Conservation (phyloP, 2,888 invertebrate genomes). For the Coleophora flavipennella region DNA sequence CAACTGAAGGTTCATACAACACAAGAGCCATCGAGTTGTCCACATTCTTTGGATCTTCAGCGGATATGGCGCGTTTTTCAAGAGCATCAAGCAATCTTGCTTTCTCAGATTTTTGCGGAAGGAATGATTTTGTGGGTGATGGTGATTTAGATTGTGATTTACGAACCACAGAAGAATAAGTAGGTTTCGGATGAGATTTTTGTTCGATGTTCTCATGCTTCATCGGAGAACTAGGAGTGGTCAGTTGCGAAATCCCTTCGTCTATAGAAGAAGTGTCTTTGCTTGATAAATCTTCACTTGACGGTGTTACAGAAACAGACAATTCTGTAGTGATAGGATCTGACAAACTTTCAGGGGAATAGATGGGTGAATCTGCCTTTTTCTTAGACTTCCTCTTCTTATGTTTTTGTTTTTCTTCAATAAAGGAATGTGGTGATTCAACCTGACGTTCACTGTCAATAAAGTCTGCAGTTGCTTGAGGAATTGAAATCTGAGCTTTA, state of each 20-base stretch:
- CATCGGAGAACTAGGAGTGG: constrained; percentile 31
- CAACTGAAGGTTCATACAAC: constrained; percentile 51
- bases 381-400: constrained; percentile 55
- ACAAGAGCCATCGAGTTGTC: constrained; percentile 47
- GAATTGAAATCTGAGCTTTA: constrained; percentile 71
- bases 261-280: constrained; percentile 58
- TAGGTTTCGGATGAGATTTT: constrained; percentile 32
- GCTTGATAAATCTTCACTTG: constrained; percentile 55
- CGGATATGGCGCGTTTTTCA: constrained; percentile 51
- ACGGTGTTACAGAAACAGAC: constrained; percentile 56
- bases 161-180: constrained; percentile 65
- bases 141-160: constrained; percentile 66
- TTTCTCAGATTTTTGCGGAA: constrained; percentile 41
- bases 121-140: constrained; percentile 48
- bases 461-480: constrained; percentile 51
- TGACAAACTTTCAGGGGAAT: constrained; percentile 62
- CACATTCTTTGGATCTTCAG: constrained; percentile 32
- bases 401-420: constrained; percentile 48
- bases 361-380: constrained; percentile 45
- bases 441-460: constrained; percentile 49
- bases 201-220: constrained; percentile 20
- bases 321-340: constrained; percentile 65
- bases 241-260: constrained; percentile 60
- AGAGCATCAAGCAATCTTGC: constrained; percentile 46
- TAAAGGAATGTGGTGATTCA: constrained; percentile 35